Conservation (phyloP, 2,113 vertebrate genomes). For the Arenaria interpres region DNA sequence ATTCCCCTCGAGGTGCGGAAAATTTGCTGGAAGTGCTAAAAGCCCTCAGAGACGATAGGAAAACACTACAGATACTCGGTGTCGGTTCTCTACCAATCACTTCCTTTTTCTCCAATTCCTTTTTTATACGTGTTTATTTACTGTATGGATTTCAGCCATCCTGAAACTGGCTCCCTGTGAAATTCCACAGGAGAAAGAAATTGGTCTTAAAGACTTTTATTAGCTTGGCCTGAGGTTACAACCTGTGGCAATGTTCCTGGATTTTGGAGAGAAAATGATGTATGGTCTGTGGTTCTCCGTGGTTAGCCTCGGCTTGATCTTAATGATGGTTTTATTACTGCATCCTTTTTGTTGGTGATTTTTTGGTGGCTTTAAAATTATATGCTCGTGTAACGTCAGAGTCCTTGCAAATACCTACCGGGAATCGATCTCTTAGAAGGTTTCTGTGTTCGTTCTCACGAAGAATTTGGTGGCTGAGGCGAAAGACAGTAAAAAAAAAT, state of each 20-base stretch:
- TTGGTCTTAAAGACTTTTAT: constrained; percentile 50
- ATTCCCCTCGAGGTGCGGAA: constrained; percentile 7
- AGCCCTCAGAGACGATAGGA: background rate
- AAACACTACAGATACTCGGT: background rate
- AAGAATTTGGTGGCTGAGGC: background rate
- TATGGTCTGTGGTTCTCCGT: background rate
- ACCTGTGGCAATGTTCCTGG: constrained; percentile 38
- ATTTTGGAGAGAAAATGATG: constrained; percentile 9
- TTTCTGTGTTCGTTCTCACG: background rate
- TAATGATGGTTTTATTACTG: constrained; percentile 34
- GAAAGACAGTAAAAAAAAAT: background rate
- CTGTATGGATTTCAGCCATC: background rate
- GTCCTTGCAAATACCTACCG: background rate
- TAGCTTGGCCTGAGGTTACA: constrained; percentile 38
- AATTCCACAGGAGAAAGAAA: constrained; percentile 1
- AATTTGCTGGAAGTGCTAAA: constrained; percentile 49
- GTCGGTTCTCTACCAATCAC: background rate
- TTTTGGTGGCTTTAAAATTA: constrained; percentile 1
- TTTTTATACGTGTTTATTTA: constrained; percentile 30
- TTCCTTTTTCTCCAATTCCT: constrained; percentile 34
- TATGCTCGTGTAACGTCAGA: background rate
- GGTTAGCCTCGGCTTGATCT: constrained; percentile 27
- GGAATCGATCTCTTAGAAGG: background rate
- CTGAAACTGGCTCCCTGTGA: background rate
- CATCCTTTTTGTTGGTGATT: background rate